Evolutionary conservation across 2,113 vertebrate genomes (phyloP).

Genomic region (western clawed frog (Xenopus tropicalis)): UCB_Xtro_10.0 CM004443.2:84384001-84384500

Average conservation of each 20-base stretch:
- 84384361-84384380: conserved; percentile 75
- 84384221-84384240: conserved; percentile 77
- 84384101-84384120: too few species aligned
- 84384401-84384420: not conserved
- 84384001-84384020: too few species aligned
- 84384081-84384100: too few species aligned
- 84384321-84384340: conserved; percentile 69
- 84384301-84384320: conserved; percentile 73
- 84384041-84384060: too few species aligned
- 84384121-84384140: too few species aligned
- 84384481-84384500: not conserved
- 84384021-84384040: too few species aligned
- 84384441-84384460: not conserved
- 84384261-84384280: conserved; percentile 74
- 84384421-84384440: not conserved
- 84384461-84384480: not conserved
- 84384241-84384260: conserved; percentile 73
- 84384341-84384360: conserved; percentile 75
- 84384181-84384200: conserved; percentile 53
- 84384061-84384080: too few species aligned
- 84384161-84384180: not conserved
- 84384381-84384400: conserved; percentile 44
- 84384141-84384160: too few species aligned
- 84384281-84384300: conserved; percentile 75
- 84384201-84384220: conserved; percentile 73